Conservation (phyloP, 2,113 vertebrate genomes). For the Oenanthe oenanthe region DNA sequence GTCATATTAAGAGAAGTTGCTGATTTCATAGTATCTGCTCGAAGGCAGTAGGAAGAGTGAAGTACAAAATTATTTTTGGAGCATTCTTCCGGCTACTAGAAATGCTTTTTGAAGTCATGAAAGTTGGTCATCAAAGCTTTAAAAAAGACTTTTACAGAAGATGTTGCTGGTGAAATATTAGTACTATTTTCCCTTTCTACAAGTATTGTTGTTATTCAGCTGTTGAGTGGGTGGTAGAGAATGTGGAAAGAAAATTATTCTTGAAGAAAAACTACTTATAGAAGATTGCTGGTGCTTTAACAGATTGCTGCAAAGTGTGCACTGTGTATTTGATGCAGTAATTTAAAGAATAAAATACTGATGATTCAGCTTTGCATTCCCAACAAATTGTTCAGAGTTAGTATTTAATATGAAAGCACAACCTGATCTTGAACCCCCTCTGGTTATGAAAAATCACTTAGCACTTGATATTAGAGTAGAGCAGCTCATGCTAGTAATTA, state of each 20-base stretch:
- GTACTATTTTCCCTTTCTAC: neutral
- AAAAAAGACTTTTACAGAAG: neutral
- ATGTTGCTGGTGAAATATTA: neutral
- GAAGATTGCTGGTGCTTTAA: neutral
- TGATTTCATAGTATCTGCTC: neutral
- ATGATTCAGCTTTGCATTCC: neutral
- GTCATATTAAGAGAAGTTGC: neutral
- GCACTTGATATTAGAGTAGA: neutral
- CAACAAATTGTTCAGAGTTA: neutral
- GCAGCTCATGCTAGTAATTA: neutral
- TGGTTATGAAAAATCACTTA: conserved; percentile 19
- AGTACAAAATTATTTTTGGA: neutral
- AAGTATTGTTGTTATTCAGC: neutral
- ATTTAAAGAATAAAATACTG: conserved; percentile 11
- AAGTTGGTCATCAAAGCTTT: neutral
- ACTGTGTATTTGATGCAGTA: neutral
- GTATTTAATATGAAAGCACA: neutral
- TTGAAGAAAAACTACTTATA: neutral
- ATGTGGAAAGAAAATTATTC: neutral
- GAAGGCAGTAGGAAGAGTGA: neutral
- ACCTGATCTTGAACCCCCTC: neutral
- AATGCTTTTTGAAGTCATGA: neutral
- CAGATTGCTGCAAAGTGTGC: neutral
- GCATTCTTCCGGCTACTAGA: neutral
- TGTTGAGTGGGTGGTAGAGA: neutral